Conservation (phyloP, 2,888 invertebrate genomes). For the Nebria brevicollis region DNA sequence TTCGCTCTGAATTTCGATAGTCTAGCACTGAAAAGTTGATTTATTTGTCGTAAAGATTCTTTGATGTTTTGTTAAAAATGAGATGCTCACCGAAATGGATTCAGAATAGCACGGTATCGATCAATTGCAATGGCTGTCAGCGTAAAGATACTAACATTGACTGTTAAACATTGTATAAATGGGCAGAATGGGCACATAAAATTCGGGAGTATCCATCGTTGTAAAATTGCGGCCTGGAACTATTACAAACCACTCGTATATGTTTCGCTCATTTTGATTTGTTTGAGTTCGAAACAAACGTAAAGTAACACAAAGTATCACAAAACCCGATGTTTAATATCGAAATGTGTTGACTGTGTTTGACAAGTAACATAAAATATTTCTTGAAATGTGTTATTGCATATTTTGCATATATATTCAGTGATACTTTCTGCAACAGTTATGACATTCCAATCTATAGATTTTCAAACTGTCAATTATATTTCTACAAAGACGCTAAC, state of each 20-base stretch:
- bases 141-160: slow-evolving; percentile 90
- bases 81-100: slow-evolving; percentile 73
- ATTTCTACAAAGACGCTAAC: too few species aligned
- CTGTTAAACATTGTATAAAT: slow-evolving; percentile 85
- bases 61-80: neutral
- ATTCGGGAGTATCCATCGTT: slow-evolving; percentile 85
- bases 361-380: neutral
- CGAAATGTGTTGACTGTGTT: neutral
- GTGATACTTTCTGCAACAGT: too few species aligned
- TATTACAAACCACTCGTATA: slow-evolving; percentile 56
- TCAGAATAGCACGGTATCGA: slow-evolving; percentile 81
- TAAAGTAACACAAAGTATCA: neutral
- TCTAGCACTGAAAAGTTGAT: slow-evolving; percentile 70
- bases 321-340: neutral
- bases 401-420: too few species aligned
- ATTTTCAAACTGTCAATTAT: too few species aligned
- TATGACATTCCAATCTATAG: too few species aligned
- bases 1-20: slow-evolving; percentile 79
- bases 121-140: slow-evolving; percentile 88
- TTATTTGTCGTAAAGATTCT: neutral
- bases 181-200: slow-evolving; percentile 92
- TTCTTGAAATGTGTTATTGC: neutral
- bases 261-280: neutral
- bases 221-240: slow-evolving; percentile 89
- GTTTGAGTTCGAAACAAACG: neutral